Evolutionary conservation across 2,113 vertebrate genomes (phyloP).

Genomic region (Bagarius yarrelli): DNA sequence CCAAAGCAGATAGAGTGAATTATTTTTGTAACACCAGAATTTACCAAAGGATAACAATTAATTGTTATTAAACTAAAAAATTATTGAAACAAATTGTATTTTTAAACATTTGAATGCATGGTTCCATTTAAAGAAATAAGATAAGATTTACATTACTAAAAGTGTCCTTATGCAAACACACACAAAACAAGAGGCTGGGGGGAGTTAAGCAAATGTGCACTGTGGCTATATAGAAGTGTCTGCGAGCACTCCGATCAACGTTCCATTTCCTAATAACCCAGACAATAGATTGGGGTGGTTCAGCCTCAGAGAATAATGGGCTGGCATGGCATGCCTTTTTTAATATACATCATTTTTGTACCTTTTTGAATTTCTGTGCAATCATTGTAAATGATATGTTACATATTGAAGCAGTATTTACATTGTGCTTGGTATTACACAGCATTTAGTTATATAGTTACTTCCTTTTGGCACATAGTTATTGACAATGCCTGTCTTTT

Average conservation of each 20-base stretch:
- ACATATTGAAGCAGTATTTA: constrained; percentile 73
- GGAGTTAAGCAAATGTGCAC: background rate
- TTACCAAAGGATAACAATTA: constrained; percentile 38
- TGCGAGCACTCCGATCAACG: background rate
- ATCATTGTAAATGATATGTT: constrained; percentile 73
- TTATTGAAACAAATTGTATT: constrained; percentile 29
- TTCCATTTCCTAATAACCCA: constrained; percentile 20
- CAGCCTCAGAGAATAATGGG: constrained; percentile 23
- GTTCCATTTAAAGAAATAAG: background rate
- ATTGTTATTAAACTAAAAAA: constrained; percentile 25
- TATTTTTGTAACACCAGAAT: constrained; percentile 48
- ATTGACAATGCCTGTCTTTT: constrained; percentile 30
- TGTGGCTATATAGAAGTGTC: constrained; percentile 12
- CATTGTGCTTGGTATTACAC: constrained; percentile 50
- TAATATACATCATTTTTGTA: constrained; percentile 24
- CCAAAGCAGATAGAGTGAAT: constrained; percentile 26
- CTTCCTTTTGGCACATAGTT: constrained; percentile 67
- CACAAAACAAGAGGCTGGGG: background rate
- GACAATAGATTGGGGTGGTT: constrained; percentile 50
- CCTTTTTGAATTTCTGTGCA: constrained; percentile 79
- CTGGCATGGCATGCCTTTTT: constrained; percentile 51
- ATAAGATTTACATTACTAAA: constrained; percentile 15
- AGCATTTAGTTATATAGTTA: constrained; percentile 48
- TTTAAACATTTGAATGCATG: constrained; percentile 31
- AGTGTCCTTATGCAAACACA: constrained; percentile 48